A percentile compares a stretch with the other conserved stretches of the same genome.
These are phyloP conservation scores for Carcharodon carcharias DNA, from an alignment of 2,797 vertebrate genomes.

Conservation along the genomic window DNA sequence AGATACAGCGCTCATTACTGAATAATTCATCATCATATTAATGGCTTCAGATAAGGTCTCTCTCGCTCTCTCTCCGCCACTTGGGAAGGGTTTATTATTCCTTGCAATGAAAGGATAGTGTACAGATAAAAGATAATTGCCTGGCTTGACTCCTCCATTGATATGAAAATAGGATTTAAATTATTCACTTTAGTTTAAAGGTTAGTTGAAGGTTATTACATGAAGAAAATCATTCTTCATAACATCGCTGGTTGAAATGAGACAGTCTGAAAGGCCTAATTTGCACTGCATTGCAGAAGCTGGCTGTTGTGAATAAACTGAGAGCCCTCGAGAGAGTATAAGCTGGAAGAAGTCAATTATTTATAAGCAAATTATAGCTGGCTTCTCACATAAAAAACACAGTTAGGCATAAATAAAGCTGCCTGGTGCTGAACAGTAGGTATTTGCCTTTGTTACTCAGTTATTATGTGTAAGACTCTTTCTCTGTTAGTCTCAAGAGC, in stretches of 20 bases:
- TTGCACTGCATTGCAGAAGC: constrained; percentile 67
- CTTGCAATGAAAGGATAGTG: constrained; percentile 84
- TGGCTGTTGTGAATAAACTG: constrained; percentile 68
- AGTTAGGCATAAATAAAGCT: constrained; percentile 62
- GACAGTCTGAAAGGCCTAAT: constrained; percentile 77
- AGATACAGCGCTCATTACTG: constrained; percentile 75
- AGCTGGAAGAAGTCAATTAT: constrained; percentile 83
- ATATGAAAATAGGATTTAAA: constrained; percentile 88
- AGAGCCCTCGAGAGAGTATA: constrained; percentile 70
- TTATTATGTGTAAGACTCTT: not conserved
- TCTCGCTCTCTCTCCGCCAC: constrained; percentile 56
- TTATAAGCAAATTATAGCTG: constrained; percentile 82
- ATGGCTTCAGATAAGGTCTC: constrained; percentile 67
- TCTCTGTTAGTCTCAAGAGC: not conserved
- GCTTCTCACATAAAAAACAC: constrained; percentile 61
- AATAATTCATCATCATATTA: constrained; percentile 82
- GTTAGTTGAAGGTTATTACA: constrained; percentile 94
- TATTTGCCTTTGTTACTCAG: constrained; percentile 34
- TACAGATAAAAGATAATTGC: constrained; percentile 98
- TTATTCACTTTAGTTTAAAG: constrained; percentile 95
- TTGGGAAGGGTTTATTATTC: constrained; percentile 86
- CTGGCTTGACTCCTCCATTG: constrained; percentile 80
- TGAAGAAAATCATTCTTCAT: constrained; percentile 60
- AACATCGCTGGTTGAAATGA: constrained; percentile 67
- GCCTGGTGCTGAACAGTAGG: constrained; percentile 21